These are phyloP conservation scores for Anorthoa munda DNA, from an alignment of 2,888 invertebrate genomes.

Conservation along the genomic window DNA sequence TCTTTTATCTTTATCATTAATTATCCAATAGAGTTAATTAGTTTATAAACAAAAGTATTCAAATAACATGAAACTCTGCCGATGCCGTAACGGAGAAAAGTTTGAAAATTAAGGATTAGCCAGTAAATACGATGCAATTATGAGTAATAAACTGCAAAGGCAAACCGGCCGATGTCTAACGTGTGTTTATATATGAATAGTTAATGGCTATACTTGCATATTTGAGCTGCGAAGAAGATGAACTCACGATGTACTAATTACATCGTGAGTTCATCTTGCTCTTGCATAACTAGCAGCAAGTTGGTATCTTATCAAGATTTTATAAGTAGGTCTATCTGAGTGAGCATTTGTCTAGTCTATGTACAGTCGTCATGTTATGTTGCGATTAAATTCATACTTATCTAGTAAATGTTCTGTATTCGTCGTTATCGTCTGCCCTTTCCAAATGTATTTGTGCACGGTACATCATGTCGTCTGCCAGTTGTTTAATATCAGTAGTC, in stretches of 20 bases:
- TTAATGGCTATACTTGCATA: slow-evolving; percentile 31
- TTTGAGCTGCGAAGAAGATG: slow-evolving; percentile 19
- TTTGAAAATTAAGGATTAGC: slow-evolving; percentile 20
- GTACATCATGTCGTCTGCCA: neutral
- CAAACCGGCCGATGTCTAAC: slow-evolving; percentile 27
- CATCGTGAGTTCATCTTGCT: slow-evolving; percentile 8
- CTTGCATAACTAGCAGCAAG: slow-evolving; percentile 15
- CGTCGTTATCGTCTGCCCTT: neutral
- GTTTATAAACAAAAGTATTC: slow-evolving; percentile 5
- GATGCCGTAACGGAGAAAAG: slow-evolving; percentile 8
- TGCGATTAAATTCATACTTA: neutral
- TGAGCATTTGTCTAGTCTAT: slow-evolving; percentile 2
- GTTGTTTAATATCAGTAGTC: neutral
- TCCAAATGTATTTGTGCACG: neutral
- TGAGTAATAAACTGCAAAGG: slow-evolving; percentile 34
- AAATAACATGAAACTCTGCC: slow-evolving; percentile 18
- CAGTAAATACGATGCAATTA: slow-evolving; percentile 39
- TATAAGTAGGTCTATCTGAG: neutral
- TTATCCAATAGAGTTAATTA: no score
- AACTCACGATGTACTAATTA: no score
- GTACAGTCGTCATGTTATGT: neutral
- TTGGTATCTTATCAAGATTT: neutral
- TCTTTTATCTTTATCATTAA: no score
- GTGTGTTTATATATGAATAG: slow-evolving; percentile 12
- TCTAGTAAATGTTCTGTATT: neutral